Evolutionary conservation across 30 jellyfish, hydroid and myxozoan species (phyloP).

Genomic region (Sanderia malayensis): DNA sequence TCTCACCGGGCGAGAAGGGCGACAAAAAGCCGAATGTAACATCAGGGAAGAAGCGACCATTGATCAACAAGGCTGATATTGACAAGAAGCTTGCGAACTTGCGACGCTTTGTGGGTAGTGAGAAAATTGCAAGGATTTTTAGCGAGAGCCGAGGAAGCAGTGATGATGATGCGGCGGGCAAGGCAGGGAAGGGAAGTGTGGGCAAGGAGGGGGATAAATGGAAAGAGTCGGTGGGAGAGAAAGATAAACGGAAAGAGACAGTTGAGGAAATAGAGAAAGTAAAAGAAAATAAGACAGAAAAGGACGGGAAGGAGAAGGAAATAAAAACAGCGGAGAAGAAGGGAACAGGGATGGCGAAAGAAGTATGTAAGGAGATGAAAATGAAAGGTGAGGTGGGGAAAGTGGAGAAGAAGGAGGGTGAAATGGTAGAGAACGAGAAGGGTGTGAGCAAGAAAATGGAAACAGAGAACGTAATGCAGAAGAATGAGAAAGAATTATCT

Average conservation of each 20-base stretch:
- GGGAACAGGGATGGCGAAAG: not conserved
- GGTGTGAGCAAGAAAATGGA: too few relatives aligned
- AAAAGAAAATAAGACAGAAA: constrained; percentile 3
- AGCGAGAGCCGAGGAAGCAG: not conserved
- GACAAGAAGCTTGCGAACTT: not conserved
- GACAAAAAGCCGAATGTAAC: not conserved
- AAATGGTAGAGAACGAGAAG: too few relatives aligned
- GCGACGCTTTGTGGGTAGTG: not conserved
- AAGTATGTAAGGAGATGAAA: not conserved
- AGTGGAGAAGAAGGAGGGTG: too few relatives aligned
- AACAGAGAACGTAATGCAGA: too few relatives aligned
- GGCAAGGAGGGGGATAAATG: not conserved
- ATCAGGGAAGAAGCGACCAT: not conserved
- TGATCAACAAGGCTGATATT: not conserved
- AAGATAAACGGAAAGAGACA: not conserved
- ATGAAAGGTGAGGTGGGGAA: not conserved
- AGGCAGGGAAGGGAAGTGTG: too few relatives aligned
- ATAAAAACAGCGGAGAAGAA: not conserved
- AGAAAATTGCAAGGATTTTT: not conserved
- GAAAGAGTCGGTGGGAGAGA: not conserved
- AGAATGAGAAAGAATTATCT: too few relatives aligned
- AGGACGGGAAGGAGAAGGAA: not conserved
- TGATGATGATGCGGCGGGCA: not conserved
- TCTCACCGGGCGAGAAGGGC: not conserved
- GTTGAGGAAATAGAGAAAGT: constrained; percentile 3